Evolutionary conservation across 35 echinoderm and acorn worm genomes (phyloP), one percentile per base, ranked within the genome.

Genomic region (Eucidaris tribuloides): DNA sequence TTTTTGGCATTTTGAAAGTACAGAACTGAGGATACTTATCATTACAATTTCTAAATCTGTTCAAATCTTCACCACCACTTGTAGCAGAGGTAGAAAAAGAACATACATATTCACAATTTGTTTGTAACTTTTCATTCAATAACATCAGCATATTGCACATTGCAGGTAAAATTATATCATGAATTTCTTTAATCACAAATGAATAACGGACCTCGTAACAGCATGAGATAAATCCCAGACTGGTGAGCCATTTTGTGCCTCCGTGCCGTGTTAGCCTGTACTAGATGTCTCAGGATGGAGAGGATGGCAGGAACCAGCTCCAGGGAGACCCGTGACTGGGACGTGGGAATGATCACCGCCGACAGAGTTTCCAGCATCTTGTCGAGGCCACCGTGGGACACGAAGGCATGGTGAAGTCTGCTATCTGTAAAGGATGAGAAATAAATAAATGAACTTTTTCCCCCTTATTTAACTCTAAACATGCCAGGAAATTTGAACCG

Each of bases 351-450:
- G 38, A 74, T 44, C 22, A 74, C 37, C 35, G 33, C 37, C 7
- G 68, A 27, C 30, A 88, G 20, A 44, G 58, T 80, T 20, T 85
- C 56, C 20, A 94, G 9, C 17, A 89, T 57, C 60, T 71, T 77
- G 1, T 94, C 92, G 20, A 82, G 38, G 32, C 92, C 92, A 81
- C 58, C 54, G 30, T 90, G 82, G 38, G 61, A 59, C 28, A 94
- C 27, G 45, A 90, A 94, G 38, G 82, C 80, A 72, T 94, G 39
- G 57, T 94, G 92, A 5, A 94, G 49, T 63, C 62, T 89, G 28
- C 44, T 52, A 90, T 94, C 92, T 94, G 86, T n/a, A 66, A 54
- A 18, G 22, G n/a, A 59, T n/a, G 56, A 27, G 18, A n/a, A n/a
- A n/a, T n/a, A n/a, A n/a, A n/a, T n/a, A n/a, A n/a, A n/a, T n/a